These are phyloP conservation scores for Momotus momota DNA, from an alignment of 2,797 vertebrate genomes.

Conservation along the genomic window DNA sequence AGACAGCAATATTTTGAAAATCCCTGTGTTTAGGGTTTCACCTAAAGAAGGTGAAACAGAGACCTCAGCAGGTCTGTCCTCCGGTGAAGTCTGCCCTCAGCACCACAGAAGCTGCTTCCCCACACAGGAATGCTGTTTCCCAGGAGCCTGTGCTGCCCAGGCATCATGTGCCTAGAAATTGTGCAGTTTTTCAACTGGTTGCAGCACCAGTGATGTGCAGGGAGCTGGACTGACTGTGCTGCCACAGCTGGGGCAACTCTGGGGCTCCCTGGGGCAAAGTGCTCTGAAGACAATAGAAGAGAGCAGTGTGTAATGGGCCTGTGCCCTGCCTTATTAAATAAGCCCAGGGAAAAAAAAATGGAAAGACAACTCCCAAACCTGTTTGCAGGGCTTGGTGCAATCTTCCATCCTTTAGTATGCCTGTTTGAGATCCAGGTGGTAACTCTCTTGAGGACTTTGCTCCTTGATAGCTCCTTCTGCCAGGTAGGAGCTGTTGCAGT, in stretches of 20 bases:
- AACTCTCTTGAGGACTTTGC: not conserved
- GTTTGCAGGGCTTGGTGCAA: not conserved
- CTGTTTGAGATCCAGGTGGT: not conserved
- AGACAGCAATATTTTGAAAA: not conserved
- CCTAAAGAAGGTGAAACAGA: not conserved
- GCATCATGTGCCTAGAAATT: not conserved
- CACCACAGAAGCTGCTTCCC: not conserved
- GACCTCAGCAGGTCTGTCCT: not conserved
- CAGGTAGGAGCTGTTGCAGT: not conserved
- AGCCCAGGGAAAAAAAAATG: not conserved
- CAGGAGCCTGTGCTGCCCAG: rapidly evolving
- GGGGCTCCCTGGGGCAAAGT: not conserved
- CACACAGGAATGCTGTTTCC: not conserved
- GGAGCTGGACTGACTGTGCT: not conserved
- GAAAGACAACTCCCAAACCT: not conserved
- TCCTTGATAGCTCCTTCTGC: not conserved
- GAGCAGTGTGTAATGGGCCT: not conserved
- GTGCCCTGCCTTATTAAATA: not conserved
- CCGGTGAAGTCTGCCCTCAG: not conserved
- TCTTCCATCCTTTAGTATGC: not conserved
- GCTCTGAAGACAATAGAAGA: not conserved
- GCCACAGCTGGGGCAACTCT: not conserved
- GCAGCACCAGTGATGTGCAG: not conserved
- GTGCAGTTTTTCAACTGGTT: not conserved
- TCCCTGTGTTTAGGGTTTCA: not conserved